Conservation (phyloP, 2,113 vertebrate species). For the Dasypus novemcinctus region DNA sequence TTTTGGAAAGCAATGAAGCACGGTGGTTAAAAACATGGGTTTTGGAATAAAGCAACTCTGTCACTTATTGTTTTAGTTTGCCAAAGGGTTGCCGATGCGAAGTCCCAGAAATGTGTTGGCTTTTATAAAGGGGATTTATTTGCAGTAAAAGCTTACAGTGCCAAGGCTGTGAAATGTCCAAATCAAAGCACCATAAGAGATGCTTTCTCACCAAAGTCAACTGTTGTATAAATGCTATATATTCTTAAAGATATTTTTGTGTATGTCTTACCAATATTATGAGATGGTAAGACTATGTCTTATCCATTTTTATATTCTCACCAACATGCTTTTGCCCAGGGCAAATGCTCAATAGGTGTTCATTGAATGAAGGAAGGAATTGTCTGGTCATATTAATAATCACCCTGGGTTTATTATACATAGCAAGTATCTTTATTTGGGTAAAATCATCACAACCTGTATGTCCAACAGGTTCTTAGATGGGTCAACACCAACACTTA, state of each 20-base stretch:
- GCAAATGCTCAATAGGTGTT: conserved; percentile 19
- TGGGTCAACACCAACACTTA: background rate
- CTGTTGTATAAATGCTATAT: background rate
- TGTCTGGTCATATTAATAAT: background rate
- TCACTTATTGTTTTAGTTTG: background rate
- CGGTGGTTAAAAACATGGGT: background rate
- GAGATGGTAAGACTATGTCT: background rate
- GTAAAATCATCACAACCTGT: conserved; percentile 21
- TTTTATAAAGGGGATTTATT: no score
- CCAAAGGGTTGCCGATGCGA: no score
- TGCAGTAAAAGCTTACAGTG: no score
- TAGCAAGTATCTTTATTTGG: conserved; percentile 28
- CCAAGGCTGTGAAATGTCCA: no score
- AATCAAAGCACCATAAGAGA: no score
- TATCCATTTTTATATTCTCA: conserved; percentile 37
- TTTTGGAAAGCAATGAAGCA: conserved; percentile 9
- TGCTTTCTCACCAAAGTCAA: no score
- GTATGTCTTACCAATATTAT: background rate
- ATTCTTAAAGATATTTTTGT: background rate
- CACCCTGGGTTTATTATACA: background rate
- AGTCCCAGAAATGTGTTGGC: no score
- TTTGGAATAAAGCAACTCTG: background rate
- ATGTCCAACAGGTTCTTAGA: conserved; percentile 24
- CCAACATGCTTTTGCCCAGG: background rate
- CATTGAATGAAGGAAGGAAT: conserved; percentile 10